These are phyloP conservation scores for Chrysotoxum bicinctum DNA, from an alignment of 2,888 invertebrate genomes.

Conservation along the genomic window DNA sequence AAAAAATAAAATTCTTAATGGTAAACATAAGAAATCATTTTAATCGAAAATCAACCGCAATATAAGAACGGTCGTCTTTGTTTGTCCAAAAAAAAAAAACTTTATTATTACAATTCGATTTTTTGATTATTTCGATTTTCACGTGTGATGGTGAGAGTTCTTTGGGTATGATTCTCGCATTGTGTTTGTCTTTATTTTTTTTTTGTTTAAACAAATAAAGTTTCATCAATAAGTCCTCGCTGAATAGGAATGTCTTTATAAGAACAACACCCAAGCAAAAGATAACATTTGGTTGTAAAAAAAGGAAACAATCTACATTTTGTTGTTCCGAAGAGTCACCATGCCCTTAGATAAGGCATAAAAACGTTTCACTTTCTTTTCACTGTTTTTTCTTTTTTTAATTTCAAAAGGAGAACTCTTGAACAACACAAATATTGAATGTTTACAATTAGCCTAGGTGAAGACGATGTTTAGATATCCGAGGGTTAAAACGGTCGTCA, in stretches of 20 bases:
- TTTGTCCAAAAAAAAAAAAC: constrained; percentile 20
- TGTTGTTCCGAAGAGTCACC: background rate
- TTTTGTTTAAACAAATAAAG: constrained; percentile 34
- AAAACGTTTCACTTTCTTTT: background rate
- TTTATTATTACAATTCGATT: constrained; percentile 58
- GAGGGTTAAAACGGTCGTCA: constrained; percentile 17
- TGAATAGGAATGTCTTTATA: constrained; percentile 42
- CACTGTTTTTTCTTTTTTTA: constrained; percentile 7
- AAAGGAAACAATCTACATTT: constrained; percentile 23
- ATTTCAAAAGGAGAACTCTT: constrained; percentile 17
- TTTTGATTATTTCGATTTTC: constrained; percentile 50
- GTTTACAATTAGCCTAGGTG: constrained; percentile 58
- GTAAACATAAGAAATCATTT: constrained; percentile 33
- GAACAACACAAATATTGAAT: constrained; percentile 58
- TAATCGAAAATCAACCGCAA: constrained; percentile 25
- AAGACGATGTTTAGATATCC: constrained; percentile 18
- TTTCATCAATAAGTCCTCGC: constrained; percentile 61
- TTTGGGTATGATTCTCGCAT: background rate
- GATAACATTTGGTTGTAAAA: constrained; percentile 11
- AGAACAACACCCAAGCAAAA: constrained; percentile 38
- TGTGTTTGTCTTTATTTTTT: background rate
- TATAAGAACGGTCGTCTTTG: constrained; percentile 51
- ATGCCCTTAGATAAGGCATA: constrained; percentile 6
- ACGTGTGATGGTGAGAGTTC: background rate
- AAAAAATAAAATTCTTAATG: constrained; percentile 1